phyloP scores from a whole-genome alignment of 2,797 vertebrate species.

The Macropus fuliginosus region DNA sequence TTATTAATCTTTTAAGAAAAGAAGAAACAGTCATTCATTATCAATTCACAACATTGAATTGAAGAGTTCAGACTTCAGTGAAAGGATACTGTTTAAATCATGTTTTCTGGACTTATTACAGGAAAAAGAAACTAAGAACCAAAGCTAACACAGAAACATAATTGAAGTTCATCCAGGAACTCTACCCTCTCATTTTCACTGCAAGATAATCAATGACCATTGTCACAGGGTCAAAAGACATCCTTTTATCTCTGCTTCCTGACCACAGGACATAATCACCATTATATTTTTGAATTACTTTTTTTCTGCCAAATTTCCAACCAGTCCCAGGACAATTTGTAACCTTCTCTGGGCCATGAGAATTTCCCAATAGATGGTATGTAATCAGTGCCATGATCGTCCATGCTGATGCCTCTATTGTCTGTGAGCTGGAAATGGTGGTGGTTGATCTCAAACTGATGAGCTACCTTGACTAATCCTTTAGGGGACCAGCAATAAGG shows the following conservation, averaged over 20 bases:
- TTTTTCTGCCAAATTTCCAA: conserved; percentile 63
- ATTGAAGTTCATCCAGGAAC: conserved; percentile 53
- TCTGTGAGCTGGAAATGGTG: conserved; percentile 31
- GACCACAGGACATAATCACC: conserved; percentile 53
- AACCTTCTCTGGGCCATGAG: conserved; percentile 62
- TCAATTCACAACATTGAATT: conserved; percentile 10
- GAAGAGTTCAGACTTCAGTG: conserved; percentile 9
- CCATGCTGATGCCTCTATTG: conserved; percentile 57
- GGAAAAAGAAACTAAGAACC: neutral
- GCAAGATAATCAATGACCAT: conserved; percentile 74
- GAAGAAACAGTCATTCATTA: conserved; percentile 10
- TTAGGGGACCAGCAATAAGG: conserved; percentile 4
- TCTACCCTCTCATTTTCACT: conserved; percentile 63
- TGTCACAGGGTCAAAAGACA: conserved; percentile 60
- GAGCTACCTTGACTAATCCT: neutral
- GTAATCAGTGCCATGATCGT: conserved; percentile 53
- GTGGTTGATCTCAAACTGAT: neutral
- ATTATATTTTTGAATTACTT: conserved; percentile 68
- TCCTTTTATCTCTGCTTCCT: conserved; percentile 65
- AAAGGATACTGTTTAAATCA: conserved; percentile 47
- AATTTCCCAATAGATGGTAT: conserved; percentile 58
- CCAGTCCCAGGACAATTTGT: conserved; percentile 64
- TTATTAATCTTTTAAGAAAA: conserved; percentile 20
- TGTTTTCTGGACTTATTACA: conserved; percentile 44
- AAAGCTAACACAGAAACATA: conserved; percentile 19